A percentile compares a stretch with the other conserved stretches of the same genome.
Evolutionary conservation across 2,797 vertebrate genomes (phyloP).

Genomic region (Muscicapa striata): DNA sequence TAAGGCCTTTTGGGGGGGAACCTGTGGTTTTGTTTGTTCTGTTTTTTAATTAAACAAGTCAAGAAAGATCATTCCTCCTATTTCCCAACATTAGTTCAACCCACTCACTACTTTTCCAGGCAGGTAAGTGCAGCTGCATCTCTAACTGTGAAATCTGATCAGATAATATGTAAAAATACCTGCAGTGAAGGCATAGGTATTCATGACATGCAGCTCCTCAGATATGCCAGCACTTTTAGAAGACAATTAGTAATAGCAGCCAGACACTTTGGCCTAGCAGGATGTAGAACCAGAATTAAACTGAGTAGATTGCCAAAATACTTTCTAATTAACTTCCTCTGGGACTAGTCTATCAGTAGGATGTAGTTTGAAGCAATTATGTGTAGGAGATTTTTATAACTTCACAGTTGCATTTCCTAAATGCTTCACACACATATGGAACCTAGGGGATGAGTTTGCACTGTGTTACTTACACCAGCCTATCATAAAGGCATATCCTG

Average conservation of each 20-base stretch:
- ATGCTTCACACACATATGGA: accelerated
- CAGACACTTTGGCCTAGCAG: background rate
- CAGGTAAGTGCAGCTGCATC: background rate
- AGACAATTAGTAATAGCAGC: background rate
- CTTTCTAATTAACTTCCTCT: background rate
- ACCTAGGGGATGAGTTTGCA: background rate
- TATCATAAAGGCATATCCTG: background rate
- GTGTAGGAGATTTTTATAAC: background rate
- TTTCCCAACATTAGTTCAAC: background rate
- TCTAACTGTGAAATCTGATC: background rate
- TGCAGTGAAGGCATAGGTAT: background rate
- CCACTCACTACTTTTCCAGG: background rate
- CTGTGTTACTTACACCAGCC: background rate
- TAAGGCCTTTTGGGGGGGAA: no score
- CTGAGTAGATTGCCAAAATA: background rate
- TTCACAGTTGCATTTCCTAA: background rate
- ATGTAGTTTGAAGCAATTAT: background rate
- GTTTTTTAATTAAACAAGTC: background rate
- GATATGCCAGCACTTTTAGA: background rate
- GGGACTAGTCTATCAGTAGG: background rate
- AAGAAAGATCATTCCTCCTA: background rate
- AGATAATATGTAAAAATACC: background rate
- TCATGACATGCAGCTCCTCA: background rate
- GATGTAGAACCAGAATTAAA: background rate
- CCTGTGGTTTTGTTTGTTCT: background rate